These are phyloP conservation scores for Phengaris alcon DNA, from an alignment of 2,888 invertebrate species.

Conservation along the genomic window DNA sequence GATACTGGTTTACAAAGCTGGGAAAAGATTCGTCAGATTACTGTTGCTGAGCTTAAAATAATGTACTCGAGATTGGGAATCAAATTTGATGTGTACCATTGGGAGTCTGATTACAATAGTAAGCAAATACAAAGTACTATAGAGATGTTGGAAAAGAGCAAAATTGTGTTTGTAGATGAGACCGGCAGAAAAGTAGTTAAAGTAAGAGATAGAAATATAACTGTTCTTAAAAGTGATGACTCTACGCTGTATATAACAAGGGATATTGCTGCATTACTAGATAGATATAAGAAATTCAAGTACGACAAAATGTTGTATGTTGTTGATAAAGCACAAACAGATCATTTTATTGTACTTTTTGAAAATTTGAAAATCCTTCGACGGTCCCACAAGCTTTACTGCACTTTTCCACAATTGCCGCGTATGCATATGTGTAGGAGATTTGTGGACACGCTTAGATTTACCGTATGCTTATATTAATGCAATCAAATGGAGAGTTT, in stretches of 20 bases:
- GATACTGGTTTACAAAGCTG: slow-evolving; percentile 81
- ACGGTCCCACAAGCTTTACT: no score
- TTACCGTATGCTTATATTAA: no score
- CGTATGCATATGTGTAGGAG: no score
- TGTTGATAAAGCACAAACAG: slow-evolving; percentile 89
- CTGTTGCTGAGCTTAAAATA: slow-evolving; percentile 83
- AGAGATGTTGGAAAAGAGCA: slow-evolving; percentile 74
- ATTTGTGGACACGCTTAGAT: no score
- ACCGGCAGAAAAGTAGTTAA: slow-evolving; percentile 82
- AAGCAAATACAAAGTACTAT: slow-evolving; percentile 81
- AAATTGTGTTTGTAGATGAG: slow-evolving; percentile 78
- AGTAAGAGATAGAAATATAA: slow-evolving; percentile 79
- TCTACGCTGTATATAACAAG: slow-evolving; percentile 90
- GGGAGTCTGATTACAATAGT: slow-evolving; percentile 92
- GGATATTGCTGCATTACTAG: slow-evolving; percentile 95
- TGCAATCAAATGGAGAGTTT: no score
- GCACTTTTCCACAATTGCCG: no score
- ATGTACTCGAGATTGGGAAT: slow-evolving; percentile 89
- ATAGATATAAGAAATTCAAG: slow-evolving; percentile 84
- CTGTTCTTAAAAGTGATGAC: slow-evolving; percentile 93
- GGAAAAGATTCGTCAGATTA: slow-evolving; percentile 85
- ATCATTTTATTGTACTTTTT: slow-evolving; percentile 87
- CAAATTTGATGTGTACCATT: slow-evolving; percentile 90
- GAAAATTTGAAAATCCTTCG: slow-evolving; percentile 38
- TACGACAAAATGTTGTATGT: slow-evolving; percentile 95